A percentile compares a stretch with the other conserved stretches of the same genome.
Conservation (phyloP, 2,113 vertebrate species). For the Chaenogobius annularis region DNA sequence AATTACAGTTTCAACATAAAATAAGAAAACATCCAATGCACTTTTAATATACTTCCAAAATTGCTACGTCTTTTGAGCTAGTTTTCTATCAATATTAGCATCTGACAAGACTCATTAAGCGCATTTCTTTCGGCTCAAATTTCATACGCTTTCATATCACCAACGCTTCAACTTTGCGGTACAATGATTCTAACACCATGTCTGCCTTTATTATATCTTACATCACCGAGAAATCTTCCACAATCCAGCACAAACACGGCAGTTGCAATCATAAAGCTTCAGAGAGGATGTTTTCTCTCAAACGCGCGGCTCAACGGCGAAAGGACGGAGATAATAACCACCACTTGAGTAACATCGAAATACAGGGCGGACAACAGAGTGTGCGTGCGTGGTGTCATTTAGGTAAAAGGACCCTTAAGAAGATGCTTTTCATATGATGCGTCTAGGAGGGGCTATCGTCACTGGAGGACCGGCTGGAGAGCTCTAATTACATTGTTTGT, state of each 20-base stretch:
- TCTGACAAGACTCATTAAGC: not conserved
- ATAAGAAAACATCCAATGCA: not conserved
- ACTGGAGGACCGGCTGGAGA: not conserved
- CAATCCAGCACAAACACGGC: not conserved
- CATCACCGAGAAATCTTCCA: not conserved
- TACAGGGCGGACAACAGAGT: not conserved
- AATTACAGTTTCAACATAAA: not conserved
- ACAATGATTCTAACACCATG: not conserved
- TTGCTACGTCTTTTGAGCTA: not conserved
- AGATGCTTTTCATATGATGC: not conserved
- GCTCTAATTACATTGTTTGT: conserved; percentile 45
- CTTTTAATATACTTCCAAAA: not conserved
- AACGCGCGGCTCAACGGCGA: not conserved
- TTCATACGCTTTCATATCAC: not conserved
- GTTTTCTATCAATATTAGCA: not conserved
- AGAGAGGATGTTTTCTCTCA: not conserved
- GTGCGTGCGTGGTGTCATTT: conserved; percentile 6
- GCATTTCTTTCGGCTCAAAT: not conserved
- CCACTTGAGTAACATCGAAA: not conserved
- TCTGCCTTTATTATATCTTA: not conserved
- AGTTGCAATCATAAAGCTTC: not conserved
- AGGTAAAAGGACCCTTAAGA: not conserved
- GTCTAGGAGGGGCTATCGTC: conserved; percentile 12
- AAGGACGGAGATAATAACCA: not conserved
- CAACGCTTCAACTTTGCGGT: not conserved